A percentile compares a stretch with the other conserved stretches of the same genome.
These are phyloP conservation scores for Silurus lanzhouensis DNA, from an alignment of 2,797 vertebrate genomes.

Conservation along the genomic window DNA sequence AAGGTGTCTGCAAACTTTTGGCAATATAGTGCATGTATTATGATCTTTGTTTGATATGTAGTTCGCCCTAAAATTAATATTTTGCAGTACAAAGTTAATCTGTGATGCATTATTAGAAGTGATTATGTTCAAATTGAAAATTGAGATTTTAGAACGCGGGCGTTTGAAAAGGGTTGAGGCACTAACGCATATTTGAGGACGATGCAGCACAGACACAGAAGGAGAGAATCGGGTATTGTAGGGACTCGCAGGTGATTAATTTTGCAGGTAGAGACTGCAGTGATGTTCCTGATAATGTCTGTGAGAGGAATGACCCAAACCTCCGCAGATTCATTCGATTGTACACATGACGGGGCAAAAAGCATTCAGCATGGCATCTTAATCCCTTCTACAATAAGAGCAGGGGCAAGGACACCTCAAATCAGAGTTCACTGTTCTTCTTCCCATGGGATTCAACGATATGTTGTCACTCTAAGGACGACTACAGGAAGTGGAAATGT, in stretches of 20 bases:
- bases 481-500: background rate
- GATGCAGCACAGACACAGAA: background rate
- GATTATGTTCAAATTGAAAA: background rate
- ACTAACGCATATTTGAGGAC: background rate
- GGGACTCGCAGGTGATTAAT: constrained; percentile 24
- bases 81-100: background rate
- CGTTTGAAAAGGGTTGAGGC: background rate
- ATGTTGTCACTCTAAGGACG: background rate
- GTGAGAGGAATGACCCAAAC: constrained; percentile 22
- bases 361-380: background rate
- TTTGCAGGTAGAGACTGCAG: constrained; percentile 17
- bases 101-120: background rate
- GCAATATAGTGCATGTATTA: background rate
- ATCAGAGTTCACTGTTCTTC: background rate
- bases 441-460: background rate
- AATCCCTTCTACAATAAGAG: background rate
- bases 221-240: constrained; percentile 38
- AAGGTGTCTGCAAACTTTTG: too few species aligned
- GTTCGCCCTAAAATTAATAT: background rate
- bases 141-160: too few species aligned
- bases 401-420: background rate
- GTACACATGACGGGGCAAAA: background rate
- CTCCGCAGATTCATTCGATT: background rate
- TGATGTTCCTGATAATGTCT: constrained; percentile 28
- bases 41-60: background rate